Evolutionary conservation across 2,888 invertebrate genomes (phyloP), one percentile per base, ranked within the genome.

Genomic region (Erpobdella octoculata): DNA sequence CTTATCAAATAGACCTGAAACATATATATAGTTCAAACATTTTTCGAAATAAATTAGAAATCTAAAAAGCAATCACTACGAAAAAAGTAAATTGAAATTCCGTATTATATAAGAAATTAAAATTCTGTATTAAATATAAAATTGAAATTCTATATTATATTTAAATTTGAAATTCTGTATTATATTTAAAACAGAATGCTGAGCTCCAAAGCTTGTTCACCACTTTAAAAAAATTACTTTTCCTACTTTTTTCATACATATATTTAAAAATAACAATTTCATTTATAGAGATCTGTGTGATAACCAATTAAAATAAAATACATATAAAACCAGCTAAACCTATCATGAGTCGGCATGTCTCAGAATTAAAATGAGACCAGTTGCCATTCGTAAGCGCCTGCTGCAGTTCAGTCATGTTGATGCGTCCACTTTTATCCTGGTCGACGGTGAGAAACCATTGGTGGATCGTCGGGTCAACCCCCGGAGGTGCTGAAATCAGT

Each of bases 271-370:
- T 18, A 59, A 25, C 21, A 18, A 59, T 41, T 41, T 41, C 12
- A 41, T 41, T 41, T 15, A 41, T 41, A 15, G n/a, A 41, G 12
- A 41, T 41, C n/a, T 41, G 46, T 15, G 46, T 15, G n/a, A n/a
- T n/a, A n/a, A n/a, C n/a, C n/a, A n/a, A n/a, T n/a, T n/a, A n/a
- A n/a, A n/a, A n/a, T n/a, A n/a, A n/a, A n/a, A n/a, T n/a, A n/a
- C n/a, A n/a, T n/a, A n/a, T n/a, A n/a, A n/a, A n/a, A n/a, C n/a
- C n/a, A n/a, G n/a, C n/a, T n/a, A n/a, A 35, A 73, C 74, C 74
- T 28, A 83, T 81, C 82, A 83, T 82, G 18, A 83, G 78, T 38
- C 82, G 75, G 74, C 83, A 83, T 0, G 83, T 83, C 72, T 83
- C 82, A 36, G 77, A 68, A 74, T 83, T 82, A 75, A 83, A 83